Conservation (phyloP, 92 coral and sea anemone genomes). For the Umimayanthus kanabou region DNA sequence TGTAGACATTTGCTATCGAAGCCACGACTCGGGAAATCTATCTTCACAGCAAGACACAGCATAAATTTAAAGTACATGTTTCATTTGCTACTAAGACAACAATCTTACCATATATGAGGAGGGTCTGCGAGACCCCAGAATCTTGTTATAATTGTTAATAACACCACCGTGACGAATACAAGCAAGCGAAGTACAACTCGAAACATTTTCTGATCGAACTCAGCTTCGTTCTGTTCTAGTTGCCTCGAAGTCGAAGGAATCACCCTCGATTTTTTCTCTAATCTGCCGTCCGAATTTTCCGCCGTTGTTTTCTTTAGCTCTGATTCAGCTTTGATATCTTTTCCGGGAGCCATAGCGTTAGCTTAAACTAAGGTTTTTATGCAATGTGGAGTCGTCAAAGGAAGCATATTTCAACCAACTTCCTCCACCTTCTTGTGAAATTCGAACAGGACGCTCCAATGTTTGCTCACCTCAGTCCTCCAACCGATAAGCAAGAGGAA, state of each 20-base stretch:
- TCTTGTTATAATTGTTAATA: conserved; percentile 78
- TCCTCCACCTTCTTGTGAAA: conserved; percentile 3
- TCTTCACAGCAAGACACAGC: neutral
- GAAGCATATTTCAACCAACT: conserved; percentile 1
- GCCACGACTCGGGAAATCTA: neutral
- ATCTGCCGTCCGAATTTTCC: neutral
- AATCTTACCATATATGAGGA: conserved; percentile 93
- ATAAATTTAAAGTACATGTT: neutral
- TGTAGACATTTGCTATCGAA: no score
- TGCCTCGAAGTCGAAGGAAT: neutral
- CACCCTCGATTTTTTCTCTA: neutral
- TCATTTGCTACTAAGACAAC: conserved; percentile 43
- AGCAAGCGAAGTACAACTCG: conserved; percentile 48
- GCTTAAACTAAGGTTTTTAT: neutral
- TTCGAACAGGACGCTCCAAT: conserved; percentile 34
- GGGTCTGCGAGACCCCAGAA: conserved; percentile 79
- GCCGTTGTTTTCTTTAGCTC: conserved; percentile 15
- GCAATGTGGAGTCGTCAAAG: neutral
- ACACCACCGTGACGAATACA: conserved; percentile 65
- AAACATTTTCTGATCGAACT: conserved; percentile 30
- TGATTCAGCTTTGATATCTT: neutral
- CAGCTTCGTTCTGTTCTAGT: conserved; percentile 16
- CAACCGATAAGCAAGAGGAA: neutral
- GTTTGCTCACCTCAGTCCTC: conserved; percentile 19
- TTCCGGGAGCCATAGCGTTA: conserved; percentile 23